Base-by-base conservation (phyloP, 1,140 invertebrate species). In the Hylyphantes graminicola region DNA sequence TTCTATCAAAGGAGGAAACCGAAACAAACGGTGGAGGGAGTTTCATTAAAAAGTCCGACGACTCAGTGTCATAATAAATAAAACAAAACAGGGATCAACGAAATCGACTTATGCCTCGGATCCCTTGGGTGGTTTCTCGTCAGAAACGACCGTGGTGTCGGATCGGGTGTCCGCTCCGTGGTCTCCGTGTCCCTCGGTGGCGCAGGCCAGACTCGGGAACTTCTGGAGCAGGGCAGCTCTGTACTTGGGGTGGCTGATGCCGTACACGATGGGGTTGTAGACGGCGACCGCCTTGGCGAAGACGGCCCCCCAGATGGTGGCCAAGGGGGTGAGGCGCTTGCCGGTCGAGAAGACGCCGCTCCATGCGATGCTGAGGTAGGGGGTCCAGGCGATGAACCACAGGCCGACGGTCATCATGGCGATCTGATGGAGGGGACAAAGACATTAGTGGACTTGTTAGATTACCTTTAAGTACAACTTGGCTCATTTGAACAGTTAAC, bases 301-400 rank as follows among this genome's bases (percentile, higher is more conserved):
- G 7, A 95, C 90, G 50, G 94, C 93, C 55, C 94, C 93, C 93
- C 94, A 95, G 87, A 95, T 95, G 53, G 93, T 94, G 76, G 92
- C 92, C 72, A 95, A 89, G 13, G 94, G 94, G 81, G 87, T 87
- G 8, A 87, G 72, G 15, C 65, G 79, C 15, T 91, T 92, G 11
- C 90, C 89, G 12, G 89, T 90, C 75, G 92, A 91, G 87, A 95
- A 95, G 65, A 96, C 93, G 4, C 94, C 95, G 79, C 93, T 90
- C 87, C 91, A 93, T 88, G 95, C 95, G 86, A 96, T 95, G 17
- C 95, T 92, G 19, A 95, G 88, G 88, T 95, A 95, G n/a, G 94
- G 94, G 15, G 94, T 95, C 94, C 94, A 95, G 6, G 95, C 95
- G 90, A 95, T 92, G 89, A 96, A 93, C 94, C 94, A 96, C 78